Evolutionary conservation across 2,113 vertebrate genomes (phyloP), one percentile per base, ranked within the genome.

Genomic region (Macroglossus sobrinus): DNA sequence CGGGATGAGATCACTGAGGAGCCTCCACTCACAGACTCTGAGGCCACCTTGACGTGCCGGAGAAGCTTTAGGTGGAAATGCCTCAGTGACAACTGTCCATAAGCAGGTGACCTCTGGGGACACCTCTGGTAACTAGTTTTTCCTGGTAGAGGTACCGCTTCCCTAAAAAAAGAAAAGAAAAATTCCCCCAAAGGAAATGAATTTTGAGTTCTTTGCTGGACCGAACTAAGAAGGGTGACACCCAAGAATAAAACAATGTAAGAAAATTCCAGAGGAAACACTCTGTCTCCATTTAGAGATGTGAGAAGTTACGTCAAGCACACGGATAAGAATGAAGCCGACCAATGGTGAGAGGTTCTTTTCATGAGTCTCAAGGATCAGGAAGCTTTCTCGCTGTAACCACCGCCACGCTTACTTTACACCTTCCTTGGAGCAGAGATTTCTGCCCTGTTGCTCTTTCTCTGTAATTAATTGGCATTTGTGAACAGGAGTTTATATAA

Each of bases 201-300:
- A 87, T 26, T 66, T 43, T 43, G 22, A 86, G 3, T 30, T 88
- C 38, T 85, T 68, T 71, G 47, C 94, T 85, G 64, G 35, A 92
- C 53, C 50, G 40, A 93, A 89, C 74, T 79, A 76, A 84, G 72
- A 94, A 61, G 38, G 89, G 61, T 93, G 43, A 94, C 90, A 89
- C 90, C 87, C 71, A 13, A 57, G 85, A 94, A 86, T 71, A 72
- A 95, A 96, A 97, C 85, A 97, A 97, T 95, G 93, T 84, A 93
- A 97, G 93, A 96, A 96, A 93, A 96, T 97, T 97, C 95, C 96
- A 94, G 63, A 93, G 95, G 96, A 97, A 98, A 76, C 61, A 22
- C 24, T 91, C 30, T 0, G 21, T 94, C 68, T 95, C 22, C 0
- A 0, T 47, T 81, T 88, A 69, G 95, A 89, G 68, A 61, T 26